Conservation (phyloP, 2,797 vertebrate species). For the Coccyzus lansbergi region DNA sequence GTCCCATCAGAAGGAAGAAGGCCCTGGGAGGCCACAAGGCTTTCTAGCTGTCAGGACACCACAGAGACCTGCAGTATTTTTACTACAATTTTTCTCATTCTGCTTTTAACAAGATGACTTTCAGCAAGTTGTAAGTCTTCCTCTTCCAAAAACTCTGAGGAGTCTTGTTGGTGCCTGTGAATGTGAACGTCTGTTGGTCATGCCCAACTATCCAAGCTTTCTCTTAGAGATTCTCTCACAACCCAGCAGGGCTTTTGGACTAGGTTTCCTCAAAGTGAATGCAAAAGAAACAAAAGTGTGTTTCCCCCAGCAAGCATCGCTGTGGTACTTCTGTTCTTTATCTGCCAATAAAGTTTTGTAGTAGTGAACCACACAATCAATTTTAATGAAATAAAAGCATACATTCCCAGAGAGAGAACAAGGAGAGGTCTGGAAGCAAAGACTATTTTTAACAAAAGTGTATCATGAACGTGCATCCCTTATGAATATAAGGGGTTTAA, state of each 20-base stretch:
- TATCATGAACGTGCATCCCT: not conserved
- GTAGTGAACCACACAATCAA: not conserved
- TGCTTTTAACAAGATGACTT: not conserved
- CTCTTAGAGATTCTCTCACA: not conserved
- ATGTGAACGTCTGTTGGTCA: accelerated
- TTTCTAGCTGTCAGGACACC: not conserved
- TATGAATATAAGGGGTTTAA: not conserved
- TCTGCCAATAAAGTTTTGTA: not conserved
- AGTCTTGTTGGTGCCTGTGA: not conserved
- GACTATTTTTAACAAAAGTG: not conserved
- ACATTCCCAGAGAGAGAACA: not conserved
- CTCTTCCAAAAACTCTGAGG: not conserved
- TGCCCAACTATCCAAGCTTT: not conserved
- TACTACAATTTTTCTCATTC: not conserved
- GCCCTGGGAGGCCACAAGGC: not conserved
- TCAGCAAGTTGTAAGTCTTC: not conserved
- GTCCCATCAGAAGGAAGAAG: not conserved
- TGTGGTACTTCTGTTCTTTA: not conserved
- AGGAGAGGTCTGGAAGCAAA: not conserved
- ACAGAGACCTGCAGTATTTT: not conserved
- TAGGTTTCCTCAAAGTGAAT: not conserved
- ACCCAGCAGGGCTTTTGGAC: not conserved
- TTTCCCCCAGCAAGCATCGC: not conserved
- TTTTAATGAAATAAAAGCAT: not conserved
- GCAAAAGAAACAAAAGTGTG: not conserved